phyloP scores from a whole-genome alignment of 2,888 invertebrate species.

The Drosophila falleni region DNA sequence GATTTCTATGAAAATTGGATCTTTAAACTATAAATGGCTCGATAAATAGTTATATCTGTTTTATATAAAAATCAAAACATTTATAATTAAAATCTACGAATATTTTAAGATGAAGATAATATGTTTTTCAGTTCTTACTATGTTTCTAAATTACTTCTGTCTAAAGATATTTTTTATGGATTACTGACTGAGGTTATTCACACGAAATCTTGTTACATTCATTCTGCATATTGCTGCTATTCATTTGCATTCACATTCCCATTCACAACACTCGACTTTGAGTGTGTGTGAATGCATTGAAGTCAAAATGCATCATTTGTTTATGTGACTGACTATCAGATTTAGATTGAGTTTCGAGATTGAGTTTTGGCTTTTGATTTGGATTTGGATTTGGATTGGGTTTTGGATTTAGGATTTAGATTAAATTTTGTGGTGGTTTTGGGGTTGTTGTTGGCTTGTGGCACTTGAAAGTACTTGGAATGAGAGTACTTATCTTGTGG shows the following conservation, averaged over 20 bases:
- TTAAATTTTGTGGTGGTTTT: background rate
- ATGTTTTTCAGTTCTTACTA: background rate
- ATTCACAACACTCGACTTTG: slow-evolving; percentile 23
- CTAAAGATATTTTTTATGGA: background rate
- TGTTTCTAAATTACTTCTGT: background rate
- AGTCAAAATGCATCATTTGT: slow-evolving; percentile 29
- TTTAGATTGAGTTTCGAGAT: slow-evolving; percentile 19
- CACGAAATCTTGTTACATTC: slow-evolving; percentile 30
- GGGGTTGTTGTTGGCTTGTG: background rate
- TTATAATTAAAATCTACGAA: background rate
- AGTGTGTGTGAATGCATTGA: slow-evolving; percentile 31
- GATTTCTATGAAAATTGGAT: too few relatives aligned
- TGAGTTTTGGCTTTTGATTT: slow-evolving; percentile 14
- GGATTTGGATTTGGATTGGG: slow-evolving; percentile 20
- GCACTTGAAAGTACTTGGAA: slow-evolving; percentile 37
- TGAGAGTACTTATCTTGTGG: slow-evolving; percentile 46
- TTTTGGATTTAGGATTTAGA: slow-evolving; percentile 1
- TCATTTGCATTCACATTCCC: slow-evolving; percentile 33
- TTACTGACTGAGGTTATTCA: slow-evolving; percentile 37
- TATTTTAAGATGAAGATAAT: background rate
- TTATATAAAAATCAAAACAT: background rate
- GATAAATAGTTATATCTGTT: too few relatives aligned
- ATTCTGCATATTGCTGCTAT: slow-evolving; percentile 9
- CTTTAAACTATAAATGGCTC: too few relatives aligned
- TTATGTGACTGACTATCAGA: slow-evolving; percentile 16